Conservation (phyloP, 2,113 vertebrate genomes). For the Mandrillus leucophaeus region DNA sequence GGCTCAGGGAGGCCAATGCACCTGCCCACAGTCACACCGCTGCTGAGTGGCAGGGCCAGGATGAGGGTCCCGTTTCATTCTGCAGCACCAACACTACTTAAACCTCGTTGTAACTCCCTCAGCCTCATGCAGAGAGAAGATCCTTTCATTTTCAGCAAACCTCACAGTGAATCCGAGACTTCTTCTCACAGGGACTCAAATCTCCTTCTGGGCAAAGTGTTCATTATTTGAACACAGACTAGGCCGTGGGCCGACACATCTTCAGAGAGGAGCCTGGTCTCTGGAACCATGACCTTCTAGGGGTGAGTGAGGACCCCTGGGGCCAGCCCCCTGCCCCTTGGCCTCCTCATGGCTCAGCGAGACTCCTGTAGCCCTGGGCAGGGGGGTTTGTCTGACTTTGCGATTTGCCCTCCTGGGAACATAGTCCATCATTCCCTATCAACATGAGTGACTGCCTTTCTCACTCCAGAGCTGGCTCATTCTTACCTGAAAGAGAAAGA, state of each 20-base stretch:
- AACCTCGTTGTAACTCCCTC: not conserved
- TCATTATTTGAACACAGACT: not conserved
- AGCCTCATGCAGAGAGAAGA: constrained; percentile 23
- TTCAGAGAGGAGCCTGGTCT: not conserved
- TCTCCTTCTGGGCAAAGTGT: not conserved
- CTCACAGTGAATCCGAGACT: not conserved
- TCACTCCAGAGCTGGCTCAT: constrained; percentile 32
- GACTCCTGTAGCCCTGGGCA: not conserved
- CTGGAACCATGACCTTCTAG: not conserved
- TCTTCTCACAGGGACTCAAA: not conserved
- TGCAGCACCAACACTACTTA: not conserved
- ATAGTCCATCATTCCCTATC: constrained; percentile 58
- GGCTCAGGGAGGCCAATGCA: not conserved
- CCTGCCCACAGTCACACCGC: not conserved
- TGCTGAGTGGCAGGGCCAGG: not conserved
- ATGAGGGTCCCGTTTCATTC: not conserved
- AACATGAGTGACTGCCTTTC: not conserved
- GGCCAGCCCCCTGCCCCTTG: too few species aligned
- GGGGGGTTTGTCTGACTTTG: constrained; percentile 14
- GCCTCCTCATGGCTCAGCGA: not conserved
- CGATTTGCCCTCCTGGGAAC: constrained; percentile 47
- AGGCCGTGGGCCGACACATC: not conserved
- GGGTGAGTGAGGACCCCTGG: not conserved
- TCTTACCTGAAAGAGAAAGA: constrained; percentile 75
- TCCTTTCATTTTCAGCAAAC: constrained; percentile 48